These are phyloP conservation scores for Heliocidaris erythrogramma DNA, from an alignment of 35 echinoderm and acorn worm species.

Conservation along the genomic window DNA sequence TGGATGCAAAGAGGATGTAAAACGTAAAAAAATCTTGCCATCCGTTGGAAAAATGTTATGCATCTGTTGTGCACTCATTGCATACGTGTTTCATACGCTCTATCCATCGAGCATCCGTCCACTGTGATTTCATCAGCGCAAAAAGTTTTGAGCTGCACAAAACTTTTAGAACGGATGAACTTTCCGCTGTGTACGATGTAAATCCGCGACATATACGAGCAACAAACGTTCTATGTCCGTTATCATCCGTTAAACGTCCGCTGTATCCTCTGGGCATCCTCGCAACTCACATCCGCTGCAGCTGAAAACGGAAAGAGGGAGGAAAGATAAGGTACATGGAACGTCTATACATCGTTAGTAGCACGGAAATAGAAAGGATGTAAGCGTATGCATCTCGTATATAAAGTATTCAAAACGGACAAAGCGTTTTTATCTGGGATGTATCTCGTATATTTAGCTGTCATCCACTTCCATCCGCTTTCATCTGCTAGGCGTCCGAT, in stretches of 20 bases:
- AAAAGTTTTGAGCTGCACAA: constrained; percentile 37
- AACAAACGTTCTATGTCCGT: constrained; percentile 33
- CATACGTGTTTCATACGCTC: constrained; percentile 27
- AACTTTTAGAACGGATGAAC: constrained; percentile 37
- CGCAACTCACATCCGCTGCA: constrained; percentile 12
- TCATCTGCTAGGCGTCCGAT: too few species aligned
- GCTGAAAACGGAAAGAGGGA: constrained; percentile 3
- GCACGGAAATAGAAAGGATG: neutral
- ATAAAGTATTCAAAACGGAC: neutral
- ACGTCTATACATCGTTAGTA: neutral
- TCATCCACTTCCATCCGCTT: too few species aligned
- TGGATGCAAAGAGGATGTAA: constrained; percentile 28
- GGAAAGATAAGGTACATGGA: neutral
- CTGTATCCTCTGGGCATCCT: constrained; percentile 34
- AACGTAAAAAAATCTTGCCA: too few species aligned
- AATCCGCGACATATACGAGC: constrained; percentile 28
- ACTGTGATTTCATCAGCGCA: constrained; percentile 35
- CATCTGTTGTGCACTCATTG: constrained; percentile 19
- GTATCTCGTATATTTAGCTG: constrained; percentile 36
- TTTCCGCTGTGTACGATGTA: constrained; percentile 32
- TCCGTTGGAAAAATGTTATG: too few species aligned
- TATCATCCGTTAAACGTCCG: constrained; percentile 36
- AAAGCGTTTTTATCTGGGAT: constrained; percentile 31
- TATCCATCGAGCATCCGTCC: constrained; percentile 35
- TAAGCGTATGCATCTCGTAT: too few species aligned